Conservation (phyloP, 2,888 invertebrate genomes). For the Polylopha cassiicola region DNA sequence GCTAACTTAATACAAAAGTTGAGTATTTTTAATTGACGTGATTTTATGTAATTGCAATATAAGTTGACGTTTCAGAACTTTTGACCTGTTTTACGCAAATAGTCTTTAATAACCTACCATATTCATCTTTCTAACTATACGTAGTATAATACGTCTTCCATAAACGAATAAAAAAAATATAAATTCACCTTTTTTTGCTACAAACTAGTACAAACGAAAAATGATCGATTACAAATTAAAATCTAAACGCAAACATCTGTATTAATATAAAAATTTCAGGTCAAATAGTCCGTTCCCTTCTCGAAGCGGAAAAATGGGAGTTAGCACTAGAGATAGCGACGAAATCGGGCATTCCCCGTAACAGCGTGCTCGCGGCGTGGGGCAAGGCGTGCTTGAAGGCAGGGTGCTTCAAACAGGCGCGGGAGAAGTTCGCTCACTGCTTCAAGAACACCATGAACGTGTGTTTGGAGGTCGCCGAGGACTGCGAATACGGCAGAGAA, state of each 20-base stretch:
- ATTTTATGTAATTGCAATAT: too few relatives aligned
- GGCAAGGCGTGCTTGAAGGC: slow-evolving; percentile 89
- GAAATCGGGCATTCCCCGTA: slow-evolving; percentile 87
- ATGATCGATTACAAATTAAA: too few relatives aligned
- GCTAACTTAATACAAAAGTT: too few relatives aligned
- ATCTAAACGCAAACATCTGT: too few relatives aligned
- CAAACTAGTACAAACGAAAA: too few relatives aligned
- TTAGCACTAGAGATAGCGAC: slow-evolving; percentile 90
- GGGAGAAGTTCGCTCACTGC: slow-evolving; percentile 82
- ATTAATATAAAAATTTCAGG: slow-evolving; percentile 66
- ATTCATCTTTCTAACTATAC: not conserved
- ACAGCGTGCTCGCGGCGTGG: slow-evolving; percentile 92
- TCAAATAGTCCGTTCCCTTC: slow-evolving; percentile 82
- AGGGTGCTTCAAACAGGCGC: slow-evolving; percentile 86
- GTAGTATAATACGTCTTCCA: too few relatives aligned
- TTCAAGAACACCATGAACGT: slow-evolving; percentile 58
- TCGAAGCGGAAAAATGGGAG: slow-evolving; percentile 91
- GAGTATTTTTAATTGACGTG: too few relatives aligned
- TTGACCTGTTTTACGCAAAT: too few relatives aligned
- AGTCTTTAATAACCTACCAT: not conserved
- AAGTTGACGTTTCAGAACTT: too few relatives aligned
- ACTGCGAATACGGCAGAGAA: slow-evolving; percentile 60
- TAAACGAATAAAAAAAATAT: too few relatives aligned
- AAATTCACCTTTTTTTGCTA: too few relatives aligned
- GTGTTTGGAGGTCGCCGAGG: slow-evolving; percentile 53